phyloP scores from a whole-genome alignment of 2,113 vertebrate species.

The Scopus umbretta region DNA sequence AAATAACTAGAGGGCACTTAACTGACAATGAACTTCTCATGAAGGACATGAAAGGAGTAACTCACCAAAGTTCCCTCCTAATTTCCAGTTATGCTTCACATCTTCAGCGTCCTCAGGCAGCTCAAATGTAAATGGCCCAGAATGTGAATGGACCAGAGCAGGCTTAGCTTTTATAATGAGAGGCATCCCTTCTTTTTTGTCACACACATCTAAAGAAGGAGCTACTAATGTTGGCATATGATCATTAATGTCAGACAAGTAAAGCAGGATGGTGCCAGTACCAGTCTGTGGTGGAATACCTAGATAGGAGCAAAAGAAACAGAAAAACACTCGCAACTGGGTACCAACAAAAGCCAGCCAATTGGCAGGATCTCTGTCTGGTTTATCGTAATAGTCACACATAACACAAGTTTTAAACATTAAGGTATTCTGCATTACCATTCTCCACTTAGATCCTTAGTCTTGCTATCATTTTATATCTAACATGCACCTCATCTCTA shows the following conservation, averaged over 20 bases:
- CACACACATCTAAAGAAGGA: conserved; percentile 59
- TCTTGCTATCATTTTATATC: not conserved
- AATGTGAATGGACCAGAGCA: conserved; percentile 31
- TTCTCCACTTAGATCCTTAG: not conserved
- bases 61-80: conserved; percentile 46
- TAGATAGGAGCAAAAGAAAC: not conserved
- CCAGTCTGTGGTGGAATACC: conserved; percentile 71
- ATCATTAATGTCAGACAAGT: conserved; percentile 76
- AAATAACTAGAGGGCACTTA: not conserved
- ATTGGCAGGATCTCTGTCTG: not conserved
- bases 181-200: not conserved
- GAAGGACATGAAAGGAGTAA: not conserved
- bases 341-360: not conserved
- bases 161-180: conserved; percentile 44
- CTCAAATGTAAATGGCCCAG: conserved; percentile 73
- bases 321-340: not conserved
- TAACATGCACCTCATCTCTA: not conserved
- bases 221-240: conserved; percentile 56
- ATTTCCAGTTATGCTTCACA: conserved; percentile 63
- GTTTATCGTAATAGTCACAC: not conserved
- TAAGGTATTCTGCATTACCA: not conserved
- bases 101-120: conserved; percentile 23
- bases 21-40: not conserved
- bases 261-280: conserved; percentile 68
- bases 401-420: not conserved